phyloP scores from a whole-genome alignment of 2,888 invertebrate species.

The Xylocampa areola region DNA sequence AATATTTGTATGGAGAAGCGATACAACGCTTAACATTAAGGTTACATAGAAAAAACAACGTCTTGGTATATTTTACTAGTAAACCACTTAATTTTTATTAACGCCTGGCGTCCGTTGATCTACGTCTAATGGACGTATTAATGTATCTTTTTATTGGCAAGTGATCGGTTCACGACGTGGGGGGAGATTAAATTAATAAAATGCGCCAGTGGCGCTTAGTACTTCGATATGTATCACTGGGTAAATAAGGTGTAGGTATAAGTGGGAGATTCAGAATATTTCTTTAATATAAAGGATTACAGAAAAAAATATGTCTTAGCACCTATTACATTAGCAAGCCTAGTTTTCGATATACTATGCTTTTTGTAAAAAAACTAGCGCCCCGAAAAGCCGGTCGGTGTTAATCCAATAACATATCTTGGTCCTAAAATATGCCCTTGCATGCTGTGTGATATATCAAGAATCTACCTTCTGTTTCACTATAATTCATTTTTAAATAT shows the following conservation, averaged over 20 bases:
- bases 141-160: slow-evolving; percentile 61
- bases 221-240: not conserved
- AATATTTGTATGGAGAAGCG: not conserved
- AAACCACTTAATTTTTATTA: slow-evolving; percentile 69
- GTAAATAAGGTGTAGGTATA: not conserved
- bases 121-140: slow-evolving; percentile 65
- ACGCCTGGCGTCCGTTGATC: slow-evolving; percentile 54
- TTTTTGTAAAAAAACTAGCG: too few relatives aligned
- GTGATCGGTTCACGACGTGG: slow-evolving; percentile 33
- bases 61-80: slow-evolving; percentile 22
- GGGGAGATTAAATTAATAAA: slow-evolving; percentile 18
- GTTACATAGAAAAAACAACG: slow-evolving; percentile 30
- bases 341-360: too few relatives aligned
- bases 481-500: too few relatives aligned
- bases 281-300: not conserved
- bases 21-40: not conserved
- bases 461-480: too few relatives aligned
- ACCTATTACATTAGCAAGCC: too few relatives aligned
- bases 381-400: too few relatives aligned
- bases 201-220: slow-evolving; percentile 7
- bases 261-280: too few relatives aligned
- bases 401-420: too few relatives aligned
- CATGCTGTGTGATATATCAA: too few relatives aligned
- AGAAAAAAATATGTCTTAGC: too few relatives aligned
- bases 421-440: too few relatives aligned